A percentile compares a stretch with the other conserved stretches of the same genome.
phyloP scores from a whole-genome alignment of 2,113 vertebrate species.

The Phainopepla nitens region DNA sequence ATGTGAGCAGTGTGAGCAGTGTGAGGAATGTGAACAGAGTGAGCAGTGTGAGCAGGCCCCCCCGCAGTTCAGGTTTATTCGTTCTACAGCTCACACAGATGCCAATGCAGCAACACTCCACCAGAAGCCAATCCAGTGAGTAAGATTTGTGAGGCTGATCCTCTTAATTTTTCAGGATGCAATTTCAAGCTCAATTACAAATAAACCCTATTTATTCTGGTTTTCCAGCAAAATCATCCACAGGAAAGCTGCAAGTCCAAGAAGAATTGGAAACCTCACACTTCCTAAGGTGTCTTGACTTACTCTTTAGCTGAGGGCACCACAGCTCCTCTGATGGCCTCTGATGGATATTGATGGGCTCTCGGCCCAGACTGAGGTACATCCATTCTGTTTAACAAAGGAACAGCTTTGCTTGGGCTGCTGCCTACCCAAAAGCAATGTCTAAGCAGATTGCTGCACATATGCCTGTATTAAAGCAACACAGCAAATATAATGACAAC shows the following conservation, averaged over 20 bases:
- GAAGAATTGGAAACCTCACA: neutral
- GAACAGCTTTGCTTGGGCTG: neutral
- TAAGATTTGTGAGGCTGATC: neutral
- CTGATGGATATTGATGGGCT: neutral
- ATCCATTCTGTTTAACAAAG: neutral
- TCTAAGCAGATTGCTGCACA: neutral
- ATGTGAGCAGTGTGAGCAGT: neutral
- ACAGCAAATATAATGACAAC: neutral
- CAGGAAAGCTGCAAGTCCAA: neutral
- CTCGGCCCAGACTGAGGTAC: neutral
- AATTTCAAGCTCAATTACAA: neutral
- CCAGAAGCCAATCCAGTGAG: neutral
- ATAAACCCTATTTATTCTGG: neutral
- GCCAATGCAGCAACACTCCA: neutral
- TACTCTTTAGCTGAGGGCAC: neutral
- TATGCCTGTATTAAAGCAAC: neutral
- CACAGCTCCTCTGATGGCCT: neutral
- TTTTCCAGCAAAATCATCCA: neutral
- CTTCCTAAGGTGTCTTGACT: neutral
- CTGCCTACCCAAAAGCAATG: neutral
- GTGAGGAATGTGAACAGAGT: neutral
- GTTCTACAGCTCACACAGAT: rapidly evolving
- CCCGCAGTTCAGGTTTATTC: rapidly evolving
- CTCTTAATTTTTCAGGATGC: neutral
- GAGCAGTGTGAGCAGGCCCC: neutral